Base-by-base conservation (phyloP, 2,113 vertebrate genomes). In the Trichomycterus rosablanca region DNA sequence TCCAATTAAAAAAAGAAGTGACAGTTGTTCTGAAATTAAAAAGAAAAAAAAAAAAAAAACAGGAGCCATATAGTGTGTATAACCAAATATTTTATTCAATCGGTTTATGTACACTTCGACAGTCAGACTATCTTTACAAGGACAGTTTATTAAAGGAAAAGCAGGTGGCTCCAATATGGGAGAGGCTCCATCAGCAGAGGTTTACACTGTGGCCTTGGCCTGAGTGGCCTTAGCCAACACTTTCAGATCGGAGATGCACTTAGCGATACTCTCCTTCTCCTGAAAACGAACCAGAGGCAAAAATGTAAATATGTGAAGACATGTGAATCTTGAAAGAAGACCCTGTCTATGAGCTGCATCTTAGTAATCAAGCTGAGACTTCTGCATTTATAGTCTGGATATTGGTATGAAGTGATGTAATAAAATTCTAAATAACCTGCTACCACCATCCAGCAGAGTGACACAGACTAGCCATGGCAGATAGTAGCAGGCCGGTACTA, bases 221-320 rank as follows among this genome's bases (percentile, higher is more conserved):
- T 86, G 90, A 4, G 80, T 81, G 0, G 68, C 70, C 78, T 89
- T 94, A 6, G 94, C 89, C 39, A 98, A 75, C 0, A 74, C 68
- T 72, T 94, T 97, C 71, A 99, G 87, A 76, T 97, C 94, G 54
- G 85, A 10, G 68, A 98, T 94, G 80, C 95, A 99, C 77, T 97
- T 97, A 28, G 92, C 84, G 40, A 99, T 90, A 56, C 92, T 96
- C 32, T 93, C 92, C 58, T 97, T 95, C 67, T 99, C 94, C 96
- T 98, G 77, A 56, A 73, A 86, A 14, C 78, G 50, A 64, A 8
- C 80, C 54, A 35, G 30, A 69, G 15, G 46, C 4, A 32, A n/a
- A 28, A 5, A 30, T 8, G 45, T 24, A 16, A 32, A 32, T 5
- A n/a, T n/a, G n/a, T n/a, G n/a, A n/a, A n/a, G n/a, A n/a, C n/a